Percentiles rank a stretch among this genome's conserved stretches.
Evolutionary conservation across 2,888 invertebrate species (phyloP).

Genomic region (Syrphus vitripennis): DNA sequence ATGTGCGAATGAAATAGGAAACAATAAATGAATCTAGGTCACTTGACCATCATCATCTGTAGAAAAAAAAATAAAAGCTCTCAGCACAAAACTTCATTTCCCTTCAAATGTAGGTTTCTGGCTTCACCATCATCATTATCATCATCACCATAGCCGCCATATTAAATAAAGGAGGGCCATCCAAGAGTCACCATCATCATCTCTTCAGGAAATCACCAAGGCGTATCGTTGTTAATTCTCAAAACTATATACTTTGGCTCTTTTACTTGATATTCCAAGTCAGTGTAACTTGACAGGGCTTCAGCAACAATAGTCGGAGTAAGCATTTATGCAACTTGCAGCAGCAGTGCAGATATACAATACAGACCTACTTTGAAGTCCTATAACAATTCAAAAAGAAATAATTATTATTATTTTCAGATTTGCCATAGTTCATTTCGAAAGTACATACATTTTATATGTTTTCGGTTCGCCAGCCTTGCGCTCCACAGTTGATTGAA

Average conservation of each 20-base stretch:
- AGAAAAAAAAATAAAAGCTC: conserved; percentile 2
- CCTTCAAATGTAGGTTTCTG: conserved; percentile 44
- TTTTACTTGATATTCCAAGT: background rate
- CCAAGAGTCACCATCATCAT: conserved; percentile 9
- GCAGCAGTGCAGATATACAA: background rate
- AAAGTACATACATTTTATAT: background rate
- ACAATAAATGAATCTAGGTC: conserved; percentile 51
- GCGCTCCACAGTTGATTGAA: conserved; percentile 33
- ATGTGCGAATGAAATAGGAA: conserved; percentile 47
- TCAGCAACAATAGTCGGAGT: background rate
- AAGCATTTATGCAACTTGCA: background rate
- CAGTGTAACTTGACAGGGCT: conserved; percentile 13
- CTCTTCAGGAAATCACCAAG: conserved; percentile 47
- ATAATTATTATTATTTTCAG: conserved; percentile 36
- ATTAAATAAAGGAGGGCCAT: background rate
- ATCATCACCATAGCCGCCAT: background rate
- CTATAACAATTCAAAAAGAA: conserved; percentile 6
- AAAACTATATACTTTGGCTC: background rate
- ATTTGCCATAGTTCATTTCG: conserved; percentile 49
- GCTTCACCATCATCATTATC: conserved; percentile 30
- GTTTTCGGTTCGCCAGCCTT: conserved; percentile 45
- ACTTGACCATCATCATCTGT: conserved; percentile 44
- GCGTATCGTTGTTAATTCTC: conserved; percentile 30
- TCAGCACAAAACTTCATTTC: conserved; percentile 26
- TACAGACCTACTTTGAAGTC: background rate